phyloP scores from a whole-genome alignment of 30 jellyfish, hydroid and myxozoan species.

The Cassiopea xamachana region DNA sequence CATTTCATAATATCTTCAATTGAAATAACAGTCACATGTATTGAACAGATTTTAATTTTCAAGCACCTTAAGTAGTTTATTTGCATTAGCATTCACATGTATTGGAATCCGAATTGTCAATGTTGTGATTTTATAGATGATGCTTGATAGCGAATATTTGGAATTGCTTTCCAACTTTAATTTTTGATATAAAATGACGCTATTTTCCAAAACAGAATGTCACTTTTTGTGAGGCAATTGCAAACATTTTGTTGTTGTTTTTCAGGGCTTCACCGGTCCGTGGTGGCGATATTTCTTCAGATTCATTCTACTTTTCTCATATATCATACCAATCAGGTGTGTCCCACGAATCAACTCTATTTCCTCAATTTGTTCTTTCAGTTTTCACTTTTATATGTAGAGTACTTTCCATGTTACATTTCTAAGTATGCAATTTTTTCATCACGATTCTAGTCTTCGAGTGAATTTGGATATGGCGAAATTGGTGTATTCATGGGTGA shows the following conservation, averaged over 20 bases:
- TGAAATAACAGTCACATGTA: too few species aligned
- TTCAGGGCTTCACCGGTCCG: slow-evolving; percentile 94
- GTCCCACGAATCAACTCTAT: neutral
- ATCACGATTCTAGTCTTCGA: slow-evolving; percentile 62
- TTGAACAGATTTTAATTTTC: too few species aligned
- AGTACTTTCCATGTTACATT: too few species aligned
- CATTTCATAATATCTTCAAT: too few species aligned
- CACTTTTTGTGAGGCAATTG: neutral
- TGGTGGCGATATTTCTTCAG: slow-evolving; percentile 92
- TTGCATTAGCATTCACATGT: too few species aligned
- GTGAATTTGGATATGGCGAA: slow-evolving; percentile 96
- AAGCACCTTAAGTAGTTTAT: too few species aligned
- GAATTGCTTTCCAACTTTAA: too few species aligned
- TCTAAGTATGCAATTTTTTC: neutral
- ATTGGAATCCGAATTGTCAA: too few species aligned
- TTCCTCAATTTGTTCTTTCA: too few species aligned
- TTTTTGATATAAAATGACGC: neutral
- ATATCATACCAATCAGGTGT: slow-evolving; percentile 96
- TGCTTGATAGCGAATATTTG: too few species aligned
- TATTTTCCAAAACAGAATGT: neutral
- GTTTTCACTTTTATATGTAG: neutral
- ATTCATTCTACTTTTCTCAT: slow-evolving; percentile 87
- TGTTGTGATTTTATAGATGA: too few species aligned
- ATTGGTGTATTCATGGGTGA: slow-evolving; percentile 86
- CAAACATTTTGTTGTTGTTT: neutral